Base-by-base conservation (phyloP, 2,797 vertebrate species). In the Gadopsis bispinosus region DNA sequence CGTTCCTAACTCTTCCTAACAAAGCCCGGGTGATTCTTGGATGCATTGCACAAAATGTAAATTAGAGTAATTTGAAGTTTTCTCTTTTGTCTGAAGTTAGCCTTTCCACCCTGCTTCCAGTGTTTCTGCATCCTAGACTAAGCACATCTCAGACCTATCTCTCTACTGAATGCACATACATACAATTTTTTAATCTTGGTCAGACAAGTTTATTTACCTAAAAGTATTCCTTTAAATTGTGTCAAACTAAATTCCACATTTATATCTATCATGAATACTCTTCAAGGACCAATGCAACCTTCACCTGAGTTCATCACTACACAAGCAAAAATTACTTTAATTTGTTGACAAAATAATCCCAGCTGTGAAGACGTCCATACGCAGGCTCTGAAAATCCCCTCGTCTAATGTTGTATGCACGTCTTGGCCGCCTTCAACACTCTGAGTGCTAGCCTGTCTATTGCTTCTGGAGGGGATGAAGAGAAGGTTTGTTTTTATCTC, bases 401-500 rank as follows among this genome's bases (percentile, higher is more conserved):
- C 63, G 60, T 87, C 82, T 88, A 66, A 87, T 89, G 86, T 67
- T 85, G 77, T 82, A 81, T 90, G 83, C 86, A 76, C 69, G 29
- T 90, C 83, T 87, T 35, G 62, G 59, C 69, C 63, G 77, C 78
- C 75, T 86, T 85, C 64, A 17, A 84, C 87, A 83, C 67, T 86
- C 80, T 71, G 77, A 86, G 73, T 83, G 66, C 79, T 79, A 45
- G 78, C 81, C 83, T 81, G 84, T 87, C 80, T 92, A 29, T 84
- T 86, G 83, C 88, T 91, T 88, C 87, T 87, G 86, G 88, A 87
- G 83, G 83, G 87, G 86, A 89, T 88, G 89, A 89, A 83, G 87
- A 90, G 84, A 88, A 83, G 88, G 83, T 88, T 87, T 92, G 87
- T 92, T 91, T 90, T 92, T 84, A 92, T 93, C 88, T 94, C 91